Evolutionary conservation across 2,797 vertebrate species (phyloP).

Genomic region (Perodicticus potto): DNA sequence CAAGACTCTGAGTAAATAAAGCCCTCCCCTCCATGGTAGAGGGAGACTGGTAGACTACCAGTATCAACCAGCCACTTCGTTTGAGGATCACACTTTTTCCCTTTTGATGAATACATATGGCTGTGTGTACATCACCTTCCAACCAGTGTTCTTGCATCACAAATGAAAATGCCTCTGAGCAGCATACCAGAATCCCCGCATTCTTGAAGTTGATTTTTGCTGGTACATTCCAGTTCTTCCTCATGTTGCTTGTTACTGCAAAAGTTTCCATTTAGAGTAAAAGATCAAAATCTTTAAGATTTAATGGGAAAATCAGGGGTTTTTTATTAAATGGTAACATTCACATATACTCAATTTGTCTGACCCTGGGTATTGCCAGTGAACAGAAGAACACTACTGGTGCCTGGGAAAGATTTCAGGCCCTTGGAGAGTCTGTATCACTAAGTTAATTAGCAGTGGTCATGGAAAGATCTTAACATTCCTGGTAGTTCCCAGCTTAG

Average conservation of each 20-base stretch:
- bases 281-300: neutral
- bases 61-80: neutral
- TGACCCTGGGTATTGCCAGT: neutral
- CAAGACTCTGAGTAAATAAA: no score
- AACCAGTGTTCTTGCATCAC: neutral
- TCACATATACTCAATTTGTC: neutral
- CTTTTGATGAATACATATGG: neutral
- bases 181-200: neutral
- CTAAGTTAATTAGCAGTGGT: no score
- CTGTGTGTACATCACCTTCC: neutral
- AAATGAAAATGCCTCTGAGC: neutral
- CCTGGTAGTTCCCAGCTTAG: no score
- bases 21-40: no score
- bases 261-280: neutral
- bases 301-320: neutral
- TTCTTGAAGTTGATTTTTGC: neutral
- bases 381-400: neutral
- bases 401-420: neutral
- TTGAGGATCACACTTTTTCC: no score
- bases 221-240: neutral
- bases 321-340: neutral
- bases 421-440: no score
- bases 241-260: neutral
- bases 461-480: no score
- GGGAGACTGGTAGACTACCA: neutral